Evolutionary conservation across 2,797 vertebrate species (phyloP), one percentile per base, ranked within the genome.

Genomic region (Cuculus canorus): DNA sequence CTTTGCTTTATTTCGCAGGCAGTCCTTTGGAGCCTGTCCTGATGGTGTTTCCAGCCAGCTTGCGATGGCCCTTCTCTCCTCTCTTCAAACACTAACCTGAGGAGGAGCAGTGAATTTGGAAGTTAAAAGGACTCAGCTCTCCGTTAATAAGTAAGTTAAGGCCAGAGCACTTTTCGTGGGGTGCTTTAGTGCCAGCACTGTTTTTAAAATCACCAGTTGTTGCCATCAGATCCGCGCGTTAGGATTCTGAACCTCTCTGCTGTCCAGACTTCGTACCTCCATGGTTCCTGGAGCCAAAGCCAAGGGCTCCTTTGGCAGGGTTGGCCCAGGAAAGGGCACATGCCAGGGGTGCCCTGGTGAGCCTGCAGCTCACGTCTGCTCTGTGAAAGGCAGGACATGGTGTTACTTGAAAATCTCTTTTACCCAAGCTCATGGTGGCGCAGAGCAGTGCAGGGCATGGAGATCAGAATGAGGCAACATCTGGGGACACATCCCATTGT

Each of bases 361-460:
- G 39, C 23, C 15, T 3, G 15, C 63, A 21, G 63, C 52, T 41
- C 5, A 1, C 2, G 17, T 7, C 25, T 35, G 25, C 11, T 35
- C 43, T 30, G 8, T 7, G 32, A n/a, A n/a, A 24, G 23, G 64
- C n/a, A 53, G 59, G n/a, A 10, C 1, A 0, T 4, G 3, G 24
- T 2, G 5, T 13, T 59, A 14, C 32, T 39, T 32, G 33, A 53
- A 47, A 48, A 17, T 45, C n/a, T 16, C 24, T 54, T 47, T 47
- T 39, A 9, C 24, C 47, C 35, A 21, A 25, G 14, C 16, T 37
- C 17, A 21, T 0, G 32, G 48, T 35, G 48, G 27, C 2, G 24
- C 27, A 5, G 12, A 28, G 61, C 47, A 48, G 17, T 3, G 1
- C 2, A 41, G n/a, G 48, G 39, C 35, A 33, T 37, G 50, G 39